Evolutionary conservation across 2,113 vertebrate species (phyloP).

Genomic region (Genyomyrus donnyi): DNA sequence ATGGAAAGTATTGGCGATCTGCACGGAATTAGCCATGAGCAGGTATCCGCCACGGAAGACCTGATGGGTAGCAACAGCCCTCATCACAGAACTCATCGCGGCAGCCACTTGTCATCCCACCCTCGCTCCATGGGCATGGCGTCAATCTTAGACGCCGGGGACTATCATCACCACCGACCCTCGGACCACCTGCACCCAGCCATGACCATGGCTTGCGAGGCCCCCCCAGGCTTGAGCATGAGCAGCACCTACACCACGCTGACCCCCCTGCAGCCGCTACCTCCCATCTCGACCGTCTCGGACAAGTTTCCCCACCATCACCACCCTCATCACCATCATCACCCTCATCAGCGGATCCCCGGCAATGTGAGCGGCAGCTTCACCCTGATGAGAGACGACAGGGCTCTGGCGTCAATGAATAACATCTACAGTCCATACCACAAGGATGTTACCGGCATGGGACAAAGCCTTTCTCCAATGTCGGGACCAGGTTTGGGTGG

Average conservation of each 20-base stretch:
- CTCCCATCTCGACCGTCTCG: conserved; percentile 92
- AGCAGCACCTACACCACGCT: conserved; percentile 95
- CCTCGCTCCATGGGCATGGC: conserved; percentile 88
- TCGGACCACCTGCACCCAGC: conserved; percentile 84
- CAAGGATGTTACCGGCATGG: conserved; percentile 92
- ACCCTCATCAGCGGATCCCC: conserved; percentile 79
- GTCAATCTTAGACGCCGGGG: conserved; percentile 82
- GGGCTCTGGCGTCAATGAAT: conserved; percentile 89
- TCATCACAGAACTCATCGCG: conserved; percentile 76
- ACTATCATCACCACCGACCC: conserved; percentile 75
- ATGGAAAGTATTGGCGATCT: conserved; percentile 92
- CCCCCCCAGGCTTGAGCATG: conserved; percentile 87
- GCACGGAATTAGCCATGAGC: conserved; percentile 89
- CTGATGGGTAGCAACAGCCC: conserved; percentile 78
- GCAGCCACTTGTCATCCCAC: conserved; percentile 63
- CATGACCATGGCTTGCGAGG: conserved; percentile 94
- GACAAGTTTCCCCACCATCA: conserved; percentile 81
- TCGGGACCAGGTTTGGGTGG: conserved; percentile 81
- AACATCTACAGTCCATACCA: conserved; percentile 91
- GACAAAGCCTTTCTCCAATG: conserved; percentile 85
- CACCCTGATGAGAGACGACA: conserved; percentile 89
- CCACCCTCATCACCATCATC: conserved; percentile 54
- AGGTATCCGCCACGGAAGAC: conserved; percentile 71
- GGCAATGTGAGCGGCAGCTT: conserved; percentile 93
- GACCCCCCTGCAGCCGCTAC: conserved; percentile 90